Conservation (phyloP, 2,113 vertebrate species). For the Ceyx margarethae region DNA sequence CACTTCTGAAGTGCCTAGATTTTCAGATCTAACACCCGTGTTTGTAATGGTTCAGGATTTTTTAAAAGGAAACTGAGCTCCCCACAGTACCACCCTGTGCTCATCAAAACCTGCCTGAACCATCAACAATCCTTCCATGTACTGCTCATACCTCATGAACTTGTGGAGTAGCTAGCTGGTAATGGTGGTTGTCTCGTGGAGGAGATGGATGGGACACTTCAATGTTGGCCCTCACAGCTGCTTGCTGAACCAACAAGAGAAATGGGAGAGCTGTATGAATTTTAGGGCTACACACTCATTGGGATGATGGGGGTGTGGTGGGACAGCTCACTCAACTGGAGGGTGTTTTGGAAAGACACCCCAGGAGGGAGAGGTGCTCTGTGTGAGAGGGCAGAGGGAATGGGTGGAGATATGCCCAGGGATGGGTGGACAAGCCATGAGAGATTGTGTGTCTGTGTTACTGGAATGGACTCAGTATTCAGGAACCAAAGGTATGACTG, state of each 20-base stretch:
- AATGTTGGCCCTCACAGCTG: neutral
- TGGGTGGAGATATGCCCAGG: neutral
- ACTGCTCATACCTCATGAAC: neutral
- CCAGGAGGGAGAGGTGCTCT: neutral
- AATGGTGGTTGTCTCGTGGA: neutral
- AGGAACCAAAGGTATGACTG: neutral
- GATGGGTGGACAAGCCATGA: neutral
- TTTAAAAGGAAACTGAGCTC: neutral
- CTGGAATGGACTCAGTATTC: neutral
- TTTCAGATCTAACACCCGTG: neutral
- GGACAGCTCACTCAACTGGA: neutral
- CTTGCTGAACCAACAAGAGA: neutral
- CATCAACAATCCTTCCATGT: neutral
- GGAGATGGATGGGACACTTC: neutral
- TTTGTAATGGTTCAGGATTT: neutral
- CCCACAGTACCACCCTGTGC: neutral
- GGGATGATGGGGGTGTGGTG: neutral
- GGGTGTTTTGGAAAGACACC: neutral
- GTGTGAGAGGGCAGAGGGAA: neutral
- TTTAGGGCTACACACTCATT: neutral
- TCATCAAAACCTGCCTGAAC: neutral
- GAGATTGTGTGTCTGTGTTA: neutral
- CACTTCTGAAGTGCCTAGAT: neutral
- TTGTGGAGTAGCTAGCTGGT: neutral
- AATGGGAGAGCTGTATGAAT: neutral